Base-by-base conservation (phyloP, 2,888 invertebrate genomes). In the Aproaerema taeniolella region DNA sequence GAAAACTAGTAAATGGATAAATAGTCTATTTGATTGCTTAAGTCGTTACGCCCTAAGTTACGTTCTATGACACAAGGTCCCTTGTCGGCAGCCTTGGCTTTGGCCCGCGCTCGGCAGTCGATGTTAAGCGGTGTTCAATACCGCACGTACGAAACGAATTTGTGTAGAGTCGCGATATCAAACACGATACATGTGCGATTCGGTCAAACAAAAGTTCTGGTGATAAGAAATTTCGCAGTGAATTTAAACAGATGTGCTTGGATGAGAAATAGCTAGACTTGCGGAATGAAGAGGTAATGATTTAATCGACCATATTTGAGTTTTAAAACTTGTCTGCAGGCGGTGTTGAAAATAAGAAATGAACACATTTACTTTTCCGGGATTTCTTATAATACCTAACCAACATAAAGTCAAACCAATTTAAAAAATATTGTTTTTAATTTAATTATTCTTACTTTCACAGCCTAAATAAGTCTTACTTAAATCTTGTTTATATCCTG, bases 61-160 rank as follows among this genome's bases (percentile, higher is more conserved):
- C 58, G 61, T 65, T 59, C 55, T 67, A 58, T 67, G 67, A 67
- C 64, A 67, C 64, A 67, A 68, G 73, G 73, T 72, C 72, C n/a
- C 70, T 76, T 72, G 64, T 32, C 24, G 31, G 54, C 52, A 44
- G 52, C 53, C 50, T 48, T 50, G 58, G 65, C 62, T 61, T 56
- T 59, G 61, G 46, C 40, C 12, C 10, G 9, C 31, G 8, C 25
- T 14, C 26, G n/a, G 1, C 73, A 77, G 77, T 78, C 51, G 49
- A 58, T 49, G 48, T 45, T 47, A 46, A 46, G 46, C 63, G 39
- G 39, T 49, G 51, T 41, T 39, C 31, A 48, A 46, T 45, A 49
- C 35, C 56, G 51, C 59, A 58, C 65, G 66, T 49, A 35, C 40
- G 26, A 30, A 49, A 15, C 26, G 24, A 38, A 15, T 33, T 9